These are phyloP conservation scores for Cheilosia urbana DNA, from an alignment of 2,888 invertebrate genomes.

Conservation along the genomic window DNA sequence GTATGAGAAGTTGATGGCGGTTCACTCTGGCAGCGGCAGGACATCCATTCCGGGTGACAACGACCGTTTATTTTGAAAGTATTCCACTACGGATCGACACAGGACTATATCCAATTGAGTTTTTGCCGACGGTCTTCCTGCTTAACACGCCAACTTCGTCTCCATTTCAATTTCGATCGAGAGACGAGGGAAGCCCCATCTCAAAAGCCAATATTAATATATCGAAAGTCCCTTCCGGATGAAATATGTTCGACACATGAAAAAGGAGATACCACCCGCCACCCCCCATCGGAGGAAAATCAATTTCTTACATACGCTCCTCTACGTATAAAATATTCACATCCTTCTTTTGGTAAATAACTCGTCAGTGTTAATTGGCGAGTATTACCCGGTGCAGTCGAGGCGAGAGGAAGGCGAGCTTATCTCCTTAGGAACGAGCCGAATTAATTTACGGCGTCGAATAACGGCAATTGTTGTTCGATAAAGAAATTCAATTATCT, in stretches of 20 bases:
- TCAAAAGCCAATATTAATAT: conserved; percentile 34
- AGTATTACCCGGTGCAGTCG: conserved; percentile 12
- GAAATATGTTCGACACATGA: conserved; percentile 39
- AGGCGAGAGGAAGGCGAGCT: background rate
- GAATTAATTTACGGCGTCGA: conserved; percentile 17
- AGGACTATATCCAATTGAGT: conserved; percentile 61
- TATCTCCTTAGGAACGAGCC: background rate
- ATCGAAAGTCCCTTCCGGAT: conserved; percentile 25
- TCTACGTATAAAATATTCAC: conserved; percentile 44
- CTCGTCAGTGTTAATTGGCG: conserved; percentile 48
- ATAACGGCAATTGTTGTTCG: conserved; percentile 45
- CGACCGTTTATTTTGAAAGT: conserved; percentile 52
- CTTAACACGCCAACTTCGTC: conserved; percentile 1
- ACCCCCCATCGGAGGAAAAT: conserved; percentile 2
- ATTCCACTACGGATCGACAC: conserved; percentile 11
- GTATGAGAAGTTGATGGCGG: conserved; percentile 65
- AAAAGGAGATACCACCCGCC: background rate
- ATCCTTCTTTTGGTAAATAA: conserved; percentile 6
- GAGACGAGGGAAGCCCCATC: conserved; percentile 12
- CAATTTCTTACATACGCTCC: conserved; percentile 22
- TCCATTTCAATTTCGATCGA: conserved; percentile 37
- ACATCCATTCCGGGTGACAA: conserved; percentile 64
- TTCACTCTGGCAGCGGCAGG: conserved; percentile 19
- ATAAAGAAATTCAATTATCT: conserved; percentile 60
- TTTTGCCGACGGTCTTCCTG: background rate